Evolutionary conservation across 2,888 invertebrate genomes (phyloP), one percentile per base, ranked within the genome.

Genomic region (Nineta flava): DNA sequence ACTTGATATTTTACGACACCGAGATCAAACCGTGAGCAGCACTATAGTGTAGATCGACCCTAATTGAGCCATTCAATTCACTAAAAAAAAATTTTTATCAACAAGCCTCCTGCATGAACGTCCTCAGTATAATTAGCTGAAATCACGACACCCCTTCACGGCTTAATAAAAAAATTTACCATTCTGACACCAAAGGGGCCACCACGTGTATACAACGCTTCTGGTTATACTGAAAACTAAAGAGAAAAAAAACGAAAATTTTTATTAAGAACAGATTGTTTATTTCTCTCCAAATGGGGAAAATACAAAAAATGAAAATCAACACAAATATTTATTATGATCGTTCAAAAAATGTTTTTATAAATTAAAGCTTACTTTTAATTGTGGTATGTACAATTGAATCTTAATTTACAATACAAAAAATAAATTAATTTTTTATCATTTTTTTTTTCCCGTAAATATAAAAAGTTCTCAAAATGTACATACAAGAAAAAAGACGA

Each of bases 251-350:
- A 26, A 26, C 4, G 7, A 7, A 6, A 5, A 9, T 32, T 32
- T 21, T 44, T 17, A 44, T 17, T 44, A 44, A 44, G 44, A 44
- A 44, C 44, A 44, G 44, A 44, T 44, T 44, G 7, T 61, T 60
- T 61, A 60, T 62, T 62, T 58, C 58, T 58, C 61, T 48, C 48
- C n/a, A 48, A 16, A 35, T 34, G 17, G 16, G 35, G 35, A 15
- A 46, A 46, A 53, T 55, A 58, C 57, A 59, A 55, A 51, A n/a
- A 55, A 51, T 53, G 48, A 52, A 54, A 54, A 52, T 54, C 55
- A 57, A 55, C 55, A 57, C 55, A 58, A 58, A 50, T 54, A 54
- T 59, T 55, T 51, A 55, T 16, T 54, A 38, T 38, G 38, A 12
- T 44, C 19, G 13, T 44, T 44, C 44, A 44, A 44, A 44, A 26